These are phyloP conservation scores for Steinernema carpocapsae DNA, from an alignment of 2,888 invertebrate species.

Conservation along the genomic window DNA sequence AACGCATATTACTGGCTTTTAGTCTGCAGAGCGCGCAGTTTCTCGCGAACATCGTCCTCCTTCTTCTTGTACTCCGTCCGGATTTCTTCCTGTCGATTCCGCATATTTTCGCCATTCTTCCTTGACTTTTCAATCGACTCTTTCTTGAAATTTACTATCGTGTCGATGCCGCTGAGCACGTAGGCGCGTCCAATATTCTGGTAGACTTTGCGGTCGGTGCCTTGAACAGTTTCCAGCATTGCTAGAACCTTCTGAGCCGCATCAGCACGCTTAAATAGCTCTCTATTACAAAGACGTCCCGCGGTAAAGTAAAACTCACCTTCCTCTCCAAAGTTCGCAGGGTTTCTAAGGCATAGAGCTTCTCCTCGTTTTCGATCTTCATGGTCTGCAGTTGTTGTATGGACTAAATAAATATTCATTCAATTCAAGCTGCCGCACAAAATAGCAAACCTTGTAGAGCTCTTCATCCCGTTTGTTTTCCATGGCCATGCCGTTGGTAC, in stretches of 20 bases:
- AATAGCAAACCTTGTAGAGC: neutral
- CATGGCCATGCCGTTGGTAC: neutral
- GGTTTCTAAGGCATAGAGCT: neutral
- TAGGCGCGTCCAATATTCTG: constrained; percentile 6
- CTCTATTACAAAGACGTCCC: neutral
- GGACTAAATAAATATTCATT: neutral
- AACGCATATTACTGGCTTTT: neutral
- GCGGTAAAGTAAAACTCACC: neutral
- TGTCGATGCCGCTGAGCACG: neutral
- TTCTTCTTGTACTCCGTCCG: neutral
- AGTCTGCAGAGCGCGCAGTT: constrained; percentile 6
- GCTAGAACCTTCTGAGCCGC: neutral
- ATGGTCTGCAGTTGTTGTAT: neutral
- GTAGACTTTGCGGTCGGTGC: neutral
- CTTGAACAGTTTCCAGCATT: neutral
- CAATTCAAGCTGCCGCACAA: neutral
- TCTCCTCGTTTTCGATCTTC: neutral
- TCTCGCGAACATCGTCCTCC: constrained; percentile 18
- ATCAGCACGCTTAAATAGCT: neutral
- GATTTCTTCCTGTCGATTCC: neutral
- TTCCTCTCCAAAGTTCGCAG: neutral
- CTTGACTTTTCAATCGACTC: neutral
- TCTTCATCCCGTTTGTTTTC: neutral
- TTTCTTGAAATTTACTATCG: neutral
- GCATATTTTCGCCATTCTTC: neutral